Percentiles rank a stretch among this genome's conserved stretches.
These are phyloP conservation scores for Dicaeum eximium DNA, from an alignment of 2,113 vertebrate genomes.

Conservation along the genomic window DNA sequence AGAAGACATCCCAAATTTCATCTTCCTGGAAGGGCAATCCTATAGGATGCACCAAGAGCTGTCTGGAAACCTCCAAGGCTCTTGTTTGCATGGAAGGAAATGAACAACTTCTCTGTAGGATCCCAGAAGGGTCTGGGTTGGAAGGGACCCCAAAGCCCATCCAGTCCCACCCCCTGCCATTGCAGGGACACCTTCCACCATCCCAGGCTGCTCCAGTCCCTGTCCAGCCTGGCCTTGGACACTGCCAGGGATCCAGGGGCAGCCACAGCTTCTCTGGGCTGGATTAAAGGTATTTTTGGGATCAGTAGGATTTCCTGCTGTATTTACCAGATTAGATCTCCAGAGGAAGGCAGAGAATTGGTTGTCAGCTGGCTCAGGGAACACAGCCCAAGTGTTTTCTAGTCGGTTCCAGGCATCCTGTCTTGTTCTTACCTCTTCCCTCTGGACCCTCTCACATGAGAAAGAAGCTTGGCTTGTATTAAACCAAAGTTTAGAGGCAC, in stretches of 20 bases:
- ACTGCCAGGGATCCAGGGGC: neutral
- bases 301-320: neutral
- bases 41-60: neutral
- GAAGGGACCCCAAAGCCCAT: rapidly evolving
- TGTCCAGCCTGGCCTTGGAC: rapidly evolving
- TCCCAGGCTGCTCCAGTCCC: neutral
- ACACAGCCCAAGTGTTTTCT: neutral
- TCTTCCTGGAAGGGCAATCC: neutral
- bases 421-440: neutral
- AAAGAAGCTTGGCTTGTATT: neutral
- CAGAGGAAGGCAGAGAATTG: neutral
- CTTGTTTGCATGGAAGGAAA: neutral
- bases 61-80: neutral
- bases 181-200: neutral
- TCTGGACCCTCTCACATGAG: neutral
- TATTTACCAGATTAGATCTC: neutral
- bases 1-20: neutral
- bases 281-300: neutral
- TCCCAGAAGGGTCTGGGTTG: neutral
- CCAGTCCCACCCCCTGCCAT: neutral
- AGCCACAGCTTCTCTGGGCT: neutral
- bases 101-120: neutral
- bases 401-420: neutral
- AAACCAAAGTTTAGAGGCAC: neutral
- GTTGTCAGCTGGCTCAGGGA: neutral